Conservation (phyloP, 1,140 invertebrate genomes). For the Temnothorax nylanderi region DNA sequence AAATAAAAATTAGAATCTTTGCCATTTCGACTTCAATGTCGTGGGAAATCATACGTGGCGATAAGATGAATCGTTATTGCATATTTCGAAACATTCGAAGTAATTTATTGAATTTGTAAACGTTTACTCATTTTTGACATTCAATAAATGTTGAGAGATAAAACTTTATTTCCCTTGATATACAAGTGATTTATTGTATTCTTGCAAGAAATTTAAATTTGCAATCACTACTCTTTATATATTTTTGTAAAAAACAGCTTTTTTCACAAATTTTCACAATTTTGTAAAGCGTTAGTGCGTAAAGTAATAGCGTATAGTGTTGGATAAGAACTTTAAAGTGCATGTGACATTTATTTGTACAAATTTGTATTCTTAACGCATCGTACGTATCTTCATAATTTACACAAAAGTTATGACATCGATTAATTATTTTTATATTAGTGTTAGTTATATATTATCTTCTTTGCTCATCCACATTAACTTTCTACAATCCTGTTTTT, state of each 20-base stretch:
- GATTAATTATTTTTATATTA: background rate
- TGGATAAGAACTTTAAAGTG: background rate
- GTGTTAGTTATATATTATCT: background rate
- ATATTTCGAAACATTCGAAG: background rate
- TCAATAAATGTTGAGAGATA: background rate
- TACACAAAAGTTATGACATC: background rate
- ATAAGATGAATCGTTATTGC: background rate
- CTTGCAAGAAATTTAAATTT: background rate
- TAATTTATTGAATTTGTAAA: background rate
- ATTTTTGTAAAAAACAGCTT: background rate
- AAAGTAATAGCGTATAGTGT: background rate
- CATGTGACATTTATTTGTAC: background rate
- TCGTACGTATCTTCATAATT: background rate
- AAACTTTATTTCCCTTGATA: background rate
- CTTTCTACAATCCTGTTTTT: background rate
- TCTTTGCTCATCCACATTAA: background rate
- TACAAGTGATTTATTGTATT: background rate
- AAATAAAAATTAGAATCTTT: conserved; percentile 46
- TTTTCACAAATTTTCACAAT: conserved; percentile 9
- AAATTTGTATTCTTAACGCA: background rate
- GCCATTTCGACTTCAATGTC: background rate
- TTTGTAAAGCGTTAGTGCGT: no score
- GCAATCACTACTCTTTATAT: background rate
- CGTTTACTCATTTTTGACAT: background rate
- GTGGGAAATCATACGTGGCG: conserved; percentile 8